phyloP scores from a whole-genome alignment of 1,140 invertebrate species.

The Drosophila parabipectinata region DNA sequence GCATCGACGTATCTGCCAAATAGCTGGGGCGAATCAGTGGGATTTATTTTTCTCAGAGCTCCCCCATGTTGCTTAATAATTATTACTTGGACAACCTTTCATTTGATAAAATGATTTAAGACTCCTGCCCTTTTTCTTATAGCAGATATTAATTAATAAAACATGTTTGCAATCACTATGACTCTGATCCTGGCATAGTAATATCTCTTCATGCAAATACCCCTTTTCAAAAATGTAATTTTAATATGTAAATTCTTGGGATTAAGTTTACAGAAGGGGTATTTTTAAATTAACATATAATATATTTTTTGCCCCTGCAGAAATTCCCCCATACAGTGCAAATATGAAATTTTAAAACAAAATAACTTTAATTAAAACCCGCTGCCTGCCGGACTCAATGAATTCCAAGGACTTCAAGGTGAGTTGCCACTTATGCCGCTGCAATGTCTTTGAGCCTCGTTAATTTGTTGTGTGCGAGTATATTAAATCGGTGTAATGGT shows the following conservation, averaged over 20 bases:
- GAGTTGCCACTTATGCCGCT: slow-evolving; percentile 37
- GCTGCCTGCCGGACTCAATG: background rate
- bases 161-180: background rate
- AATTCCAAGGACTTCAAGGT: slow-evolving; percentile 33
- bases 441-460: slow-evolving; percentile 45
- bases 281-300: too few species aligned
- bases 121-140: background rate
- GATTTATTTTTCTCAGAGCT: slow-evolving; percentile 34
- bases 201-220: too few species aligned
- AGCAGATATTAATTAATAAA: background rate
- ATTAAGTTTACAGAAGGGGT: too few species aligned
- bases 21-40: slow-evolving; percentile 23
- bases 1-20: slow-evolving; percentile 31
- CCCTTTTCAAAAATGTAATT: too few species aligned
- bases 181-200: too few species aligned
- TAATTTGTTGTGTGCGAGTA: slow-evolving; percentile 47
- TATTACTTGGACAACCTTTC: slow-evolving; percentile 4
- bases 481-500: slow-evolving; percentile 43
- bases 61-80: slow-evolving; percentile 16
- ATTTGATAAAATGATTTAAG: background rate
- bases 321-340: background rate
- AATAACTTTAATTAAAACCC: slow-evolving; percentile 20
- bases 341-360: slow-evolving; percentile 5
- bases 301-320: too few species aligned
- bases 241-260: too few species aligned